Percentiles rank a stretch among this genome's conserved stretches.
Conservation (phyloP, 2,113 vertebrate species). For the Paraplagusia blochii region DNA sequence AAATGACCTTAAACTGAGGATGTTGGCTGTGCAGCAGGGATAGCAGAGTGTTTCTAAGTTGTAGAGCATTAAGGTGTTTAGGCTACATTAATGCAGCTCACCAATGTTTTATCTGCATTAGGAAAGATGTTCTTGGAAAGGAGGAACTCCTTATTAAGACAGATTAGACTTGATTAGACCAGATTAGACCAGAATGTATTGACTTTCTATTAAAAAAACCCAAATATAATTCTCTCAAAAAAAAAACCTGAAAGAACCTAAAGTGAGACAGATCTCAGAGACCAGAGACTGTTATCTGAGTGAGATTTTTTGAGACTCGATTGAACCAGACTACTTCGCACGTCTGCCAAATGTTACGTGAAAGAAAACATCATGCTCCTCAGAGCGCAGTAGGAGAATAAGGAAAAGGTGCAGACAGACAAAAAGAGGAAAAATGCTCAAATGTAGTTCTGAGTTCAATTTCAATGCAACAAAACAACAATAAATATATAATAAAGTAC, state of each 20-base stretch:
- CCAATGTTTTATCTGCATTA: no score
- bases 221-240: no score
- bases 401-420: neutral
- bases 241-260: no score
- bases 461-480: neutral
- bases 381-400: neutral
- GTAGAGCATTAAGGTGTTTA: constrained; percentile 6
- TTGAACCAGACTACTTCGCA: constrained; percentile 6
- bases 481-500: neutral
- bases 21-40: neutral
- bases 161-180: no score
- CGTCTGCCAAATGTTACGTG: constrained; percentile 1
- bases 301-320: no score
- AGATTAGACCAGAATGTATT: no score
- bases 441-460: neutral
- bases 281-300: no score
- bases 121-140: no score
- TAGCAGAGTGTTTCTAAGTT: constrained; percentile 7
- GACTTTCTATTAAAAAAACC: no score
- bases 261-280: no score
- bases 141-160: no score
- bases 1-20: no score
- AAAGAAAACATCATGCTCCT: neutral
- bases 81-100: neutral
- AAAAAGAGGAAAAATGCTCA: neutral